These are phyloP conservation scores for Gila orcuttii DNA, from an alignment of 2,113 vertebrate genomes.

Conservation along the genomic window DNA sequence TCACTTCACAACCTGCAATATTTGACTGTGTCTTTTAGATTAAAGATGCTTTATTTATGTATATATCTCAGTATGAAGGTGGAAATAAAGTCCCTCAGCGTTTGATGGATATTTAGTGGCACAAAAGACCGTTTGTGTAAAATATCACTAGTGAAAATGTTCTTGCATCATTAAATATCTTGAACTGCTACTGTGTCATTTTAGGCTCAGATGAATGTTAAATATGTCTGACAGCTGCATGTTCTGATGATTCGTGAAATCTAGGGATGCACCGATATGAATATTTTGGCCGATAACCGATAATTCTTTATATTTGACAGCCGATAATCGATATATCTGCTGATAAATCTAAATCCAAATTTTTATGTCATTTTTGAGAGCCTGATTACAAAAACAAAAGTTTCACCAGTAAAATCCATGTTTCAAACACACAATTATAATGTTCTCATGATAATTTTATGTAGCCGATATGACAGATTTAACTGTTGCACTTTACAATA, in stretches of 20 bases:
- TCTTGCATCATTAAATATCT: background rate
- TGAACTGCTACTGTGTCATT: background rate
- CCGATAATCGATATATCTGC: no score
- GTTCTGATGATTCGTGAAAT: no score
- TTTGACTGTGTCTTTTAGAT: no score
- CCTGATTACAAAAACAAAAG: no score
- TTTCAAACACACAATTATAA: background rate
- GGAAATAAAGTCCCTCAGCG: background rate
- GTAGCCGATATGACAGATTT: no score
- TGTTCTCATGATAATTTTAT: no score
- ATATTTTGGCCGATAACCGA: background rate
- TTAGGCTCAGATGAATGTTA: background rate
- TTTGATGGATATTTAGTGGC: background rate
- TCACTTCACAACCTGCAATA: background rate
- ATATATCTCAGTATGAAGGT: background rate
- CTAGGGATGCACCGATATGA: background rate
- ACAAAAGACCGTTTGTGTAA: no score
- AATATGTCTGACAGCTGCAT: background rate
- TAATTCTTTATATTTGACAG: background rate
- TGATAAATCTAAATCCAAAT: no score
- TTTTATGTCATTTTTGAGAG: no score
- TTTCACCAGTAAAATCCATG: no score
- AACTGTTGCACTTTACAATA: no score
- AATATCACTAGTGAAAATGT: background rate
- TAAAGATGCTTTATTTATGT: background rate